Evolutionary conservation across 2,888 invertebrate genomes (phyloP), one percentile per base, ranked within the genome.

Genomic region (Cylloceria caligata): DNA sequence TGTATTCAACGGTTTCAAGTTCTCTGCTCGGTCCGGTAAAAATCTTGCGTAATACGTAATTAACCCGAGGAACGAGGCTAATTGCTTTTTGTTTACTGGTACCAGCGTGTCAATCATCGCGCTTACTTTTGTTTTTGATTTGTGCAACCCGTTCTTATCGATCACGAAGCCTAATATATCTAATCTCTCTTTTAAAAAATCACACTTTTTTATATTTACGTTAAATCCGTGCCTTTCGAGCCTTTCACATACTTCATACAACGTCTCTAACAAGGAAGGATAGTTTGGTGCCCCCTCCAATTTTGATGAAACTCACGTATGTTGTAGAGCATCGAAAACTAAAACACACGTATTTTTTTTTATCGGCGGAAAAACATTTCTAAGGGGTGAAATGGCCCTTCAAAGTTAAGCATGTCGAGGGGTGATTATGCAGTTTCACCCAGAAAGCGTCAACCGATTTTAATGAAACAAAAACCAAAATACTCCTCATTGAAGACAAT

Each of bases 41-140:
- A 91, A 92, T 79, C 87, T 88, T 1, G 88, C 84, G 75, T 91
- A 92, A 78, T 89, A 92, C 65, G 88, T 91, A 16, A 89, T 73
- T 16, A 88, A 42, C n/a, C 89, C 88, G 1, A 88, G 45, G 78
- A 88, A 88, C 62, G 88, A 87, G 45, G 65, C 74, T 27, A 89
- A 60, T 64, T 87, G 69, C 16, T 85, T 81, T 2, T 68, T 68
- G 64, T 88, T 80, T 6, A 13, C 60, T 6, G 88, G 89, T 11
- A 1, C 21, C 11, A 86, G 86, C 0, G 87, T 84, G 0, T 85
- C 68, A 0, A 84, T 1, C 34, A 90, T 87, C 13, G 86, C 86
- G 11, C 78, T 45, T 0, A 88, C 83, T 81, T 88, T 88, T 6
- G 74, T 62, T 5, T 30, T 34, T 5, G 74, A 73, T 30, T 85